These are phyloP conservation scores for Margaritifera margaritifera DNA, from an alignment of 2,888 invertebrate species.

Conservation along the genomic window DNA sequence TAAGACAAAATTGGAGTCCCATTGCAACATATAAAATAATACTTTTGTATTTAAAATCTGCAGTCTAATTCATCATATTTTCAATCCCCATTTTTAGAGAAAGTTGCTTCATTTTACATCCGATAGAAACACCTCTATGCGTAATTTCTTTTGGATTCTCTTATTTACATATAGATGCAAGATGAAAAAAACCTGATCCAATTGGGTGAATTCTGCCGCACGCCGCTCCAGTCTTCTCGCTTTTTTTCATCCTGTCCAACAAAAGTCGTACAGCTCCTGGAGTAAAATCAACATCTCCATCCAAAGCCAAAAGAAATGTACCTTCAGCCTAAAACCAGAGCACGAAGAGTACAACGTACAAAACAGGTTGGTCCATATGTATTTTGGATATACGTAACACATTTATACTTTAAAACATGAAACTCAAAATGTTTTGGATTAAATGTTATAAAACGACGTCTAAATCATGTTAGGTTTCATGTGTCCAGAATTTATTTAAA, in stretches of 20 bases:
- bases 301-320: conserved; percentile 93
- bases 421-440: too few relatives aligned
- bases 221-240: conserved; percentile 94
- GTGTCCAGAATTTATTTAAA: too few relatives aligned
- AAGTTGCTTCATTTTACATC: background rate
- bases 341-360: background rate
- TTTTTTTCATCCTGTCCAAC: conserved; percentile 98
- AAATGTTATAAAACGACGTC: too few relatives aligned
- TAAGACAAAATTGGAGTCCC: too few relatives aligned
- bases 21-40: too few relatives aligned
- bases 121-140: background rate
- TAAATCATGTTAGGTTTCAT: too few relatives aligned
- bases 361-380: too few relatives aligned
- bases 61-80: too few relatives aligned
- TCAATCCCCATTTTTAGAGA: too few relatives aligned
- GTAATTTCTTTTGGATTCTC: background rate
- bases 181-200: conserved; percentile 79
- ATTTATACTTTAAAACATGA: fast-evolving
- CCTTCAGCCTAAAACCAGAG: conserved; percentile 79
- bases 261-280: conserved; percentile 94
- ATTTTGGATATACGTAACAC: too few relatives aligned
- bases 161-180: background rate
- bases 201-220: conserved; percentile 99
- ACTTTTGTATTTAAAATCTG: too few relatives aligned
- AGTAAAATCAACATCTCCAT: conserved; percentile 98